phyloP scores from a whole-genome alignment of 2,888 invertebrate genomes.

The Brachyptera putata region DNA sequence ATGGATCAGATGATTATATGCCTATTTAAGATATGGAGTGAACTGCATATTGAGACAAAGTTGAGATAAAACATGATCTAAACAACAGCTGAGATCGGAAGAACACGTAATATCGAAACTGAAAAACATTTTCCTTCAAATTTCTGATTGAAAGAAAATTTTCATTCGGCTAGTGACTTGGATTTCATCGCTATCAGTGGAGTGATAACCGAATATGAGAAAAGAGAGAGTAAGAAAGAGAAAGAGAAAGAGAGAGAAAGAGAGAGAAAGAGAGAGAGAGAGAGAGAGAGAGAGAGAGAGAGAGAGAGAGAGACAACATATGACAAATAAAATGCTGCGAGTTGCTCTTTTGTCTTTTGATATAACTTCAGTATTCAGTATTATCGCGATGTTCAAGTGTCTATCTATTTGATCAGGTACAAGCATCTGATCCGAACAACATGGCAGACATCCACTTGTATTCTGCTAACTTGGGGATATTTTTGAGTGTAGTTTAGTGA shows the following conservation, averaged over 20 bases:
- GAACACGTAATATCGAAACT: too few species aligned
- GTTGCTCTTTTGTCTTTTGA: constrained; percentile 20
- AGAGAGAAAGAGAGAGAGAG: background rate
- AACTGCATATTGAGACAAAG: too few species aligned
- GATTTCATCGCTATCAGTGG: background rate
- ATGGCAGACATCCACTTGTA: constrained; percentile 12
- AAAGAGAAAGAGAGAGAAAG: background rate
- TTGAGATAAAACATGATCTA: too few species aligned
- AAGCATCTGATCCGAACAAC: background rate
- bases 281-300: background rate
- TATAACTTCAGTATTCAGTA: too few species aligned
- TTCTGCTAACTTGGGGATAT: constrained; percentile 16
- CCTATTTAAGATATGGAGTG: too few species aligned
- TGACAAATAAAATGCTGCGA: constrained; percentile 18
- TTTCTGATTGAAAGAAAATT: too few species aligned
- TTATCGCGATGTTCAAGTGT: constrained; percentile 12
- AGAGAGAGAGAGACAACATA: background rate
- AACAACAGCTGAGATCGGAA: too few species aligned
- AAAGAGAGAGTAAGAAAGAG: too few species aligned
- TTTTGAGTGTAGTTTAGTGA: constrained; percentile 10
- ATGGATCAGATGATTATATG: too few species aligned
- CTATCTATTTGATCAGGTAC: constrained; percentile 16
- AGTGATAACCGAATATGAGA: background rate
- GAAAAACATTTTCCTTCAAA: too few species aligned
- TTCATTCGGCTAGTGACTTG: too few species aligned